These are phyloP conservation scores for Bombus cullumanus DNA, from an alignment of 1,140 invertebrate genomes.

Conservation along the genomic window DNA sequence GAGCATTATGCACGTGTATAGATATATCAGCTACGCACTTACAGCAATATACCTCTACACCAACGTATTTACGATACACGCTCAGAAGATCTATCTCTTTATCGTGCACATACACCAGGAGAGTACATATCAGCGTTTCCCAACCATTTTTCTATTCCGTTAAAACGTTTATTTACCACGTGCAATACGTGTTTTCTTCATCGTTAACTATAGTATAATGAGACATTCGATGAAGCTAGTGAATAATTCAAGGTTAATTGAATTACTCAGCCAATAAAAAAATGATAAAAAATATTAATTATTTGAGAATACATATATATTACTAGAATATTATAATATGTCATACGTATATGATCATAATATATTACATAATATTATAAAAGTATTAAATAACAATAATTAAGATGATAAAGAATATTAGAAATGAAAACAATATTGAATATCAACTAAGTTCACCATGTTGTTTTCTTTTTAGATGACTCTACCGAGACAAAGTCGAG, in stretches of 20 bases:
- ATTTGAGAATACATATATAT: no score
- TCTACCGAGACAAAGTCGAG: neutral
- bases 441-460: no score
- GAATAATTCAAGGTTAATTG: neutral
- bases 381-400: no score
- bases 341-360: no score
- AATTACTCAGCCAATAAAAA: neutral
- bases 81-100: constrained; percentile 1
- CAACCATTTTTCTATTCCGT: neutral
- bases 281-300: neutral
- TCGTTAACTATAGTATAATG: neutral
- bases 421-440: no score
- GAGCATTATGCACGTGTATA: constrained; percentile 47
- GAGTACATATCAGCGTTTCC: constrained; percentile 8
- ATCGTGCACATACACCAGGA: neutral
- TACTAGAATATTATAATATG: no score
- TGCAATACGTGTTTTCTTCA: neutral
- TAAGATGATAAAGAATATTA: no score
- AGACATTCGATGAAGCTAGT: no score
- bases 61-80: constrained; percentile 3
- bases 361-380: no score
- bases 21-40: constrained; percentile 21
- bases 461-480: no score
- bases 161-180: neutral
- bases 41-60: neutral